Evolutionary conservation across 2,888 invertebrate genomes (phyloP), one percentile per base, ranked within the genome.

Genomic region (Andrena flavipes): DNA sequence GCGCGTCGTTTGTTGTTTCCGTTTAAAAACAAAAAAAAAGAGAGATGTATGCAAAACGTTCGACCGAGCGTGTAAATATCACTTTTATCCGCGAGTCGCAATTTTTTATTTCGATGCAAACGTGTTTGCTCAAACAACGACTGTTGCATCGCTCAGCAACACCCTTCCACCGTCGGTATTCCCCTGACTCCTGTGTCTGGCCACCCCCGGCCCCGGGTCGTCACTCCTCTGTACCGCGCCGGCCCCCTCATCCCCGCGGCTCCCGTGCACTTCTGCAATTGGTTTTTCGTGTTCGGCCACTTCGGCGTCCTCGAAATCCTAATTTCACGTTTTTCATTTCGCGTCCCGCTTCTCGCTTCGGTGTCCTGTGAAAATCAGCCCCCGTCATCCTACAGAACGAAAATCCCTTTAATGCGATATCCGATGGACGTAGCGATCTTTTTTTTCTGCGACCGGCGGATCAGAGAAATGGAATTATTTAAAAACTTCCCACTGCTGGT

Each of bases 241-340:
- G 35, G 4, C 23, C 26, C 1, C 26, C 26, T 2, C 26, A 26
- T 20, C 33, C 33, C 6, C 23, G 7, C 42, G n/a, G 29, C 82
- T 80, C 89, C 84, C 65, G 87, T 87, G 86, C 82, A 85, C 85
- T 86, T 88, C 84, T 82, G 88, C 90, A 88, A 91, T 91, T 91
- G 90, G 89, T 90, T 91, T 91, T 90, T 88, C 91, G 86, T 90
- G 91, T 91, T 88, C 82, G 65, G 68, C 76, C 80, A 84, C 84
- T 82, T 75, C 72, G 72, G 69, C 84, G 87, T 87, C 86, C 90
- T 91, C 90, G 85, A 88, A 90, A 90, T 91, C 89, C 91, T 90
- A 91, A 91, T 91, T 89, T 89, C 90, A 80, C 86, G 84, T 87
- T 90, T 90, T 91, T 88, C 78, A 82, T 69, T 84, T 73, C 67